A percentile compares a stretch with the other conserved stretches of the same genome.
Evolutionary conservation across 1,140 invertebrate species (phyloP).

Genomic region (Pseudobourletiella spinata): DNA sequence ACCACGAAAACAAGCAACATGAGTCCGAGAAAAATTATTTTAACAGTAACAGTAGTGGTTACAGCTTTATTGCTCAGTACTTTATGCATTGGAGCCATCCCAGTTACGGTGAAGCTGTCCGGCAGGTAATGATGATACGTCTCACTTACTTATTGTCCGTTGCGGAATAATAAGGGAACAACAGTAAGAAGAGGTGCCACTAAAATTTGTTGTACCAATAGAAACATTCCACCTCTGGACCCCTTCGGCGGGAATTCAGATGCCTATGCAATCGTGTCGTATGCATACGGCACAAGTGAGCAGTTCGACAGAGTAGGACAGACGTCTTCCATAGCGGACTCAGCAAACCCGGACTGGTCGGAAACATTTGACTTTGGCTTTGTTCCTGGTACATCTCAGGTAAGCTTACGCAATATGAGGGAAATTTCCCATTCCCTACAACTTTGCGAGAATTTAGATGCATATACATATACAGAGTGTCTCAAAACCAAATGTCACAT

Average conservation of each 20-base stretch:
- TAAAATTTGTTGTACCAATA: conserved; percentile 7
- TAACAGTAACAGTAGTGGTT: too few species aligned
- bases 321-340: background rate
- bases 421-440: background rate
- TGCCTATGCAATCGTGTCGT: conserved; percentile 5
- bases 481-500: background rate
- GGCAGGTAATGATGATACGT: too few species aligned
- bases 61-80: too few species aligned
- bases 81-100: too few species aligned
- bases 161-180: too few species aligned
- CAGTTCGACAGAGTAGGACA: background rate
- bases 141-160: too few species aligned
- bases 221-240: conserved; percentile 7
- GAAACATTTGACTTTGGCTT: background rate
- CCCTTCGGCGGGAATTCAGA: conserved; percentile 9
- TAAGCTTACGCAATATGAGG: background rate
- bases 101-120: too few species aligned
- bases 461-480: background rate
- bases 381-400: background rate
- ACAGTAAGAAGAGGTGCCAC: too few species aligned
- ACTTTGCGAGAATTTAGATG: too few species aligned
- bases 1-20: too few species aligned
- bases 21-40: too few species aligned
- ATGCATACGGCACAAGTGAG: background rate
- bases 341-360: conserved; percentile 2